Conservation (phyloP, 2,113 vertebrate species). For the Pomatorhinus ruficollis region DNA sequence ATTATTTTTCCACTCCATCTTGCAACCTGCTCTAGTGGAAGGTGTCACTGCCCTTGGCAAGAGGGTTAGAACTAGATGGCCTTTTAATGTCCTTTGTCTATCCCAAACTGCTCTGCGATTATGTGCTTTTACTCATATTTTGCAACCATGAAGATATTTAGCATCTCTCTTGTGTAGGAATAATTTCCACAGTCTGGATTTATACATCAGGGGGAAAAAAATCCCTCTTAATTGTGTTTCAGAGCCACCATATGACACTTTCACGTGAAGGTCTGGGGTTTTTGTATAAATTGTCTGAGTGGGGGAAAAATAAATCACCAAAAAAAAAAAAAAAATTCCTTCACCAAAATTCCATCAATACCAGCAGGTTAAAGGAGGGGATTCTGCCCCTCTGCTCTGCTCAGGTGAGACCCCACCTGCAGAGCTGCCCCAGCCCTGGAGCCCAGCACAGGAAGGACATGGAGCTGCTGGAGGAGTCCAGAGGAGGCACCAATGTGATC, state of each 20-base stretch:
- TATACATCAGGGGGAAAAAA: neutral
- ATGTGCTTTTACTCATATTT: neutral
- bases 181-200: neutral
- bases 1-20: neutral
- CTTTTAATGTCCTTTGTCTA: neutral
- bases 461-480: neutral
- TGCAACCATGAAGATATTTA: neutral
- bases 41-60: neutral
- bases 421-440: neutral
- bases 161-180: neutral
- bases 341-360: neutral
- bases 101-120: neutral
- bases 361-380: neutral
- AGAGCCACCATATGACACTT: neutral
- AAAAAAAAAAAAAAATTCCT: accelerated
- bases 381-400: neutral
- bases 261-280: neutral
- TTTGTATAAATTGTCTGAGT: neutral
- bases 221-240: neutral
- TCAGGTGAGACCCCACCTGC: neutral
- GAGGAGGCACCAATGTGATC: neutral
- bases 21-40: neutral
- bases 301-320: neutral
- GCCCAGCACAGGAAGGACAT: accelerated
- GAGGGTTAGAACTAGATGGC: neutral